A percentile compares a stretch with the other conserved stretches of the same genome.
Evolutionary conservation across 2,888 invertebrate genomes (phyloP).

Genomic region (Nesidiocoris tenuis): DNA sequence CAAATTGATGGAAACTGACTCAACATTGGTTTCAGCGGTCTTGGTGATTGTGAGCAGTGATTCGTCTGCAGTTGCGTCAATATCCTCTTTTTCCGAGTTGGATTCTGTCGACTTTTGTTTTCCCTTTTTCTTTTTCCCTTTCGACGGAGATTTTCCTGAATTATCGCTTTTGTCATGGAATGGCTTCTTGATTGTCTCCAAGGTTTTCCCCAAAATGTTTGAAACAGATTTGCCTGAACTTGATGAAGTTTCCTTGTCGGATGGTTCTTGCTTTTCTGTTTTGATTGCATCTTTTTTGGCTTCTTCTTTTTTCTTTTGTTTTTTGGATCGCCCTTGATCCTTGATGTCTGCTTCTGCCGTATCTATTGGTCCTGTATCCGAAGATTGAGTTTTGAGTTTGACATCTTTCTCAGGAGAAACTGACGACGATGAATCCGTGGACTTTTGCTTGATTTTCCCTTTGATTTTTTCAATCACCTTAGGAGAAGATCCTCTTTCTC

Average conservation of each 20-base stretch:
- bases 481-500: background rate
- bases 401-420: background rate
- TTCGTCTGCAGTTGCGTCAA: background rate
- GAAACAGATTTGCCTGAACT: background rate
- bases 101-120: constrained; percentile 16
- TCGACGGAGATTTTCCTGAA: background rate
- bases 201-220: background rate
- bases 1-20: background rate
- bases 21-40: background rate
- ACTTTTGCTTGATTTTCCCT: constrained; percentile 18
- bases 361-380: background rate
- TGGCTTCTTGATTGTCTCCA: constrained; percentile 6
- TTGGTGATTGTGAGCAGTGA: background rate
- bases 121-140: constrained; percentile 1
- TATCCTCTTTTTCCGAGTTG: background rate
- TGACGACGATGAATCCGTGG: background rate
- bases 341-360: background rate
- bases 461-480: constrained; percentile 1
- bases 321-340: background rate
- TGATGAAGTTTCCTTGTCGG: background rate
- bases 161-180: background rate
- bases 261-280: background rate
- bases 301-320: constrained; percentile 20
- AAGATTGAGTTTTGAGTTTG: background rate
- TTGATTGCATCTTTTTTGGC: background rate